Evolutionary conservation across 2,888 invertebrate species (phyloP), one percentile per base, ranked within the genome.

Genomic region (Petrophora chlorosata): DNA sequence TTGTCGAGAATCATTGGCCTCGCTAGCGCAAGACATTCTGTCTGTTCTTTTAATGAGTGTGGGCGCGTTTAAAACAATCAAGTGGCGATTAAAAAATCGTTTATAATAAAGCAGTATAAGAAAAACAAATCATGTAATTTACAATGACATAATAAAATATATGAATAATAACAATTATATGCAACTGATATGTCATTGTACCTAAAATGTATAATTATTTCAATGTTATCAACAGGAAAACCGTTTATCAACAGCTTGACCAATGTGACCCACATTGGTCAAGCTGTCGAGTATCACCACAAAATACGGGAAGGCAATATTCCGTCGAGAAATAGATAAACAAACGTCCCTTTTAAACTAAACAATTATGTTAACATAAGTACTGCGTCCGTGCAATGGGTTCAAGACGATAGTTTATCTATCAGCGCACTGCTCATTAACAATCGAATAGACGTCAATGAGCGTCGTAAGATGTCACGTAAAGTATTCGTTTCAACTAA

Each of bases 231-330:
- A 30, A 17, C 39, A 50, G 49, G 49, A 50, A 49, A 17, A 8
- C 39, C 14, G 16, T 32, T 42, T 14, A 17, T 19, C 23, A 7
- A 23, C 30, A 33, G 38, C 30, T 25, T n/a, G n/a, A n/a, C n/a
- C n/a, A n/a, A n/a, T n/a, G n/a, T n/a, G n/a, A n/a, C n/a, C n/a
- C n/a, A n/a, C 36, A 38, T 14, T 16, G 25, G 35, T 25, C 30
- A 35, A 7, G 5, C 38, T 28, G 34, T n/a, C n/a, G n/a, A n/a
- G n/a, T n/a, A n/a, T n/a, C 30, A 30, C 32, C 36, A 43, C 42
- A 25, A 23, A 2, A 23, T 28, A 29, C 49, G 23, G 13, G 43
- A 39, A 50, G 49, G 38, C 43, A 44, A 50, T 50, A 34, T 50
- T 50, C 49, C 49, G 12, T 9, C 10, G 9, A 26, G 35, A 13